These are phyloP conservation scores for Fragum whitleyi DNA, from an alignment of 2,888 invertebrate genomes.

Conservation along the genomic window DNA sequence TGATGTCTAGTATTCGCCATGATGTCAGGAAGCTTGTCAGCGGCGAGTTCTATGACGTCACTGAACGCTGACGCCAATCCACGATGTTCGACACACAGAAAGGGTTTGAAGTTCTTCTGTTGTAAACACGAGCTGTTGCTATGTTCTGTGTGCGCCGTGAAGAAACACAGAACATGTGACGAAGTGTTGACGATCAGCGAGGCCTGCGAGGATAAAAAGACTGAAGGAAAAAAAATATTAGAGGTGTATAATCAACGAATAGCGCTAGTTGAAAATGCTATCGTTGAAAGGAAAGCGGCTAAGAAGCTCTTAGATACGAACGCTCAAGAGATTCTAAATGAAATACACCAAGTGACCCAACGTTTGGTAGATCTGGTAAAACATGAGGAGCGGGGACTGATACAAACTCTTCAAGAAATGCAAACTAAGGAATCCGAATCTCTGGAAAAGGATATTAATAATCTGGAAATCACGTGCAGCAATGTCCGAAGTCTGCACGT, in stretches of 20 bases:
- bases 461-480: constrained; percentile 43
- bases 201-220: constrained; percentile 57
- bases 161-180: constrained; percentile 60
- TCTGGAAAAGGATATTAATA: constrained; percentile 56
- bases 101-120: constrained; percentile 64
- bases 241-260: constrained; percentile 50
- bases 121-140: constrained; percentile 58
- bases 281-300: constrained; percentile 59
- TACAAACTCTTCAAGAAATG: constrained; percentile 53
- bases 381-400: constrained; percentile 53
- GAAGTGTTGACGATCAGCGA: constrained; percentile 58
- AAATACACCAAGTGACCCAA: constrained; percentile 57
- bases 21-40: constrained; percentile 24
- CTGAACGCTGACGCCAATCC: constrained; percentile 59
- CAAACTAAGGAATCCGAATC: constrained; percentile 50
- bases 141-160: constrained; percentile 65
- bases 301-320: constrained; percentile 59
- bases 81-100: constrained; percentile 60
- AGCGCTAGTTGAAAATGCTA: constrained; percentile 56
- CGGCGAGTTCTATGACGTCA: constrained; percentile 45
- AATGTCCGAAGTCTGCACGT: constrained; percentile 35
- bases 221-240: constrained; percentile 51
- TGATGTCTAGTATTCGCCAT: not conserved
- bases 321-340: constrained; percentile 58
- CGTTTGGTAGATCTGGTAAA: constrained; percentile 60